These are phyloP conservation scores for Nothobranchius kuhntae DNA, from an alignment of 2,113 vertebrate species.

Conservation along the genomic window DNA sequence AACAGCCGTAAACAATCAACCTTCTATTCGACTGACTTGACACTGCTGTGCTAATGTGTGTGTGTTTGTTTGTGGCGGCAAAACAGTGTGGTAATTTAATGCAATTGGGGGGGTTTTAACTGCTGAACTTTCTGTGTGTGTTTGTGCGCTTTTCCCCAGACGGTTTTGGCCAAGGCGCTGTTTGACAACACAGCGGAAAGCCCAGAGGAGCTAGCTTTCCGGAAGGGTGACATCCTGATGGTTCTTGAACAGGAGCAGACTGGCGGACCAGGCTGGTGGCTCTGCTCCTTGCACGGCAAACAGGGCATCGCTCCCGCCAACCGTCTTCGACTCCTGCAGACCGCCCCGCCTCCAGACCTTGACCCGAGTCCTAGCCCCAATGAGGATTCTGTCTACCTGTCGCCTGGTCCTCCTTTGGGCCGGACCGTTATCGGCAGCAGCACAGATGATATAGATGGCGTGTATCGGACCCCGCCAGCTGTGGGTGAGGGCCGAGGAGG, in stretches of 20 bases:
- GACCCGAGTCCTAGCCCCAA: constrained; percentile 10
- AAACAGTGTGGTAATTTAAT: constrained; percentile 5
- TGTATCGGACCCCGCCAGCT: constrained; percentile 72
- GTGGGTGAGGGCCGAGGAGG: constrained; percentile 63
- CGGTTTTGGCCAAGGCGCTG: constrained; percentile 88
- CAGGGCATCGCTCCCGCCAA: constrained; percentile 92
- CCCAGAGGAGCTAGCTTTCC: constrained; percentile 89
- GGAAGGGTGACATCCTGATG: constrained; percentile 91
- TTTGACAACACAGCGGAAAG: constrained; percentile 91
- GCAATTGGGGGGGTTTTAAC: constrained; percentile 11
- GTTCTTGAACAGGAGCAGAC: constrained; percentile 85
- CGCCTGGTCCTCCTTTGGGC: constrained; percentile 50
- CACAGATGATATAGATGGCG: constrained; percentile 66
- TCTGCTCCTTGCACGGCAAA: constrained; percentile 88
- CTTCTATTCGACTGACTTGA: constrained; percentile 37
- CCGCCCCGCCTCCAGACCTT: constrained; percentile 47
- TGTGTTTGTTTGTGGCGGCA: constrained; percentile 33
- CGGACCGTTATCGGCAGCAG: constrained; percentile 33
- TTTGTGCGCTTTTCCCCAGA: constrained; percentile 69
- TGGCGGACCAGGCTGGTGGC: constrained; percentile 84
- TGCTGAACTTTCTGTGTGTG: constrained; percentile 1
- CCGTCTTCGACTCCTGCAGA: constrained; percentile 85
- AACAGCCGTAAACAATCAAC: constrained; percentile 44
- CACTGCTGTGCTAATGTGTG: constrained; percentile 45
- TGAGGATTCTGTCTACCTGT: constrained; percentile 71